Conservation (phyloP, 2,888 invertebrate genomes). For the Junonia oenone region DNA sequence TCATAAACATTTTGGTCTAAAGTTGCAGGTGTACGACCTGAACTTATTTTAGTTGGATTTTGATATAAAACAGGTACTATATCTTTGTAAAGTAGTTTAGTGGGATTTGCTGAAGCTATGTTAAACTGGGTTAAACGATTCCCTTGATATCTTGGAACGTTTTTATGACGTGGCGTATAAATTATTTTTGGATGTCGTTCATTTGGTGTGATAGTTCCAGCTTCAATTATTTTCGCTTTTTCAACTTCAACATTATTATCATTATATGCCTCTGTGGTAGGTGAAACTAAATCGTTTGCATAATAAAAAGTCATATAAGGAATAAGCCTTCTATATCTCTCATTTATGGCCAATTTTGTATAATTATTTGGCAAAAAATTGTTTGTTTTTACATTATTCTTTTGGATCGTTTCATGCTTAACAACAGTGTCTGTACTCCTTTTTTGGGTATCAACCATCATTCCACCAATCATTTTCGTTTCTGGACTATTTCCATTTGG, state of each 20-base stretch:
- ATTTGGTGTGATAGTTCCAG: constrained; percentile 41
- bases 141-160: constrained; percentile 70
- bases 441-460: constrained; percentile 55
- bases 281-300: constrained; percentile 78
- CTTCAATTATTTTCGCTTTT: constrained; percentile 62
- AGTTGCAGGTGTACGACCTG: constrained; percentile 47
- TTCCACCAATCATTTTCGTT: constrained; percentile 62
- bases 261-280: constrained; percentile 47
- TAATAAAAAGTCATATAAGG: constrained; percentile 91
- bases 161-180: constrained; percentile 48
- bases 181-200: constrained; percentile 55
- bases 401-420: constrained; percentile 29
- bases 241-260: constrained; percentile 56
- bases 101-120: constrained; percentile 68
- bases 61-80: constrained; percentile 46
- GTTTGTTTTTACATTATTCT: constrained; percentile 16
- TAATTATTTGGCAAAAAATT: constrained; percentile 37
- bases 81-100: constrained; percentile 61
- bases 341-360: constrained; percentile 73
- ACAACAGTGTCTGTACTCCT: constrained; percentile 49
- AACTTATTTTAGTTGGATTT: constrained; percentile 41
- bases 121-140: constrained; percentile 69
- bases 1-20: constrained; percentile 39
- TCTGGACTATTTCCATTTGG: constrained; percentile 75
- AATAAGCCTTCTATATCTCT: constrained; percentile 87